phyloP scores from a whole-genome alignment of 2,888 invertebrate species.

The Hanleya hanleyi region DNA sequence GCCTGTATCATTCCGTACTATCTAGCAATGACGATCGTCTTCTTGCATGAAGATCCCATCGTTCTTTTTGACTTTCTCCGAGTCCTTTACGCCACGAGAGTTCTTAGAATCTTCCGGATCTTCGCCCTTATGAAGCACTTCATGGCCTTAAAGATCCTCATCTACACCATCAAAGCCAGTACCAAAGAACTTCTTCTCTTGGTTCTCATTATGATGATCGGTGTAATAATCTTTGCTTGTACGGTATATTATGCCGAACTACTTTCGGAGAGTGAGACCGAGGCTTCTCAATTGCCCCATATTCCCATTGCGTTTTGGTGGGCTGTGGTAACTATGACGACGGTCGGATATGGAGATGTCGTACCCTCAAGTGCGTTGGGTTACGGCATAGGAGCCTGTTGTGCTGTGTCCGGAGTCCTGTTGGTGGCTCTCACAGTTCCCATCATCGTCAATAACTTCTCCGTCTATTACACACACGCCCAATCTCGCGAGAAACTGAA shows the following conservation, averaged over 20 bases:
- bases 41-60: constrained; percentile 45
- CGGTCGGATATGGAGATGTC: constrained; percentile 78
- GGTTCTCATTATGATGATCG: constrained; percentile 47
- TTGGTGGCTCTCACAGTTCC: constrained; percentile 56
- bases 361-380: constrained; percentile 48
- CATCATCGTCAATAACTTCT: constrained; percentile 56
- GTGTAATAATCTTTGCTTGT: constrained; percentile 53
- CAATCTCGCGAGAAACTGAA: constrained; percentile 51
- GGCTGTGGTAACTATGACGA: constrained; percentile 91
- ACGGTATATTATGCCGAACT: constrained; percentile 55
- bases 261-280: constrained; percentile 32
- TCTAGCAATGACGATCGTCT: constrained; percentile 45
- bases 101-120: constrained; percentile 51
- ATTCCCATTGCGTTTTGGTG: constrained; percentile 92
- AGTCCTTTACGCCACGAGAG: constrained; percentile 45
- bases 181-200: constrained; percentile 51
- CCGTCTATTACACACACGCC: constrained; percentile 53
- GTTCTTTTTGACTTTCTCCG: constrained; percentile 43
- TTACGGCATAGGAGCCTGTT: constrained; percentile 48
- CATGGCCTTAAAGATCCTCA: constrained; percentile 51
- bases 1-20: constrained; percentile 51
- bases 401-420: constrained; percentile 53
- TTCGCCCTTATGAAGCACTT: constrained; percentile 55
- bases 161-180: constrained; percentile 52
- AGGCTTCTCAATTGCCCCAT: constrained; percentile 41